A percentile compares a stretch with the other conserved stretches of the same genome.
Conservation (phyloP, 2,888 invertebrate genomes). For the Xestia ashworthii region DNA sequence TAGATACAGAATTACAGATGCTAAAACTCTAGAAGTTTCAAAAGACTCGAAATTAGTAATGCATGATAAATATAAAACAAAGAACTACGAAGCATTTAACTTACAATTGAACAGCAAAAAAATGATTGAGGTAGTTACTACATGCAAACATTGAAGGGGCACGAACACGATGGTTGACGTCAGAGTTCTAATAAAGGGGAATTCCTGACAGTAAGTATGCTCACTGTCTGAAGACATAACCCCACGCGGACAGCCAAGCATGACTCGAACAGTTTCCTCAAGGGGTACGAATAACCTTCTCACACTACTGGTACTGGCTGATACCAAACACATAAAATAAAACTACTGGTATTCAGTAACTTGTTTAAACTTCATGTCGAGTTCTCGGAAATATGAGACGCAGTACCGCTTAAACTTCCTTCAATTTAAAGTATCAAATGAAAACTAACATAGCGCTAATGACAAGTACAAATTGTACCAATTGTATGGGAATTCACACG, state of each 20-base stretch:
- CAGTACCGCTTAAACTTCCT: conserved; percentile 10
- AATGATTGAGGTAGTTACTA: conserved; percentile 22
- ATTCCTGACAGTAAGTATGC: conserved; percentile 8
- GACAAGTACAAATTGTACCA: conserved; percentile 37
- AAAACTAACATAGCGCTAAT: conserved; percentile 31
- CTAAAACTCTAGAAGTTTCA: not conserved
- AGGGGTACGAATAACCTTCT: conserved; percentile 17
- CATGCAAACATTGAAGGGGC: conserved; percentile 13
- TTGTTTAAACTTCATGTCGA: not conserved
- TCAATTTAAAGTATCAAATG: conserved; percentile 25
- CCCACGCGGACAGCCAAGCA: conserved; percentile 1
- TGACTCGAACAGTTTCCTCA: conserved; percentile 13
- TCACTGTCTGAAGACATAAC: not conserved
- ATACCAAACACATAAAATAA: conserved; percentile 20
- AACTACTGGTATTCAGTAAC: conserved; percentile 19
- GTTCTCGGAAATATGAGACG: conserved; percentile 25
- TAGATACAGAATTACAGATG: not conserved
- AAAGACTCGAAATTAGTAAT: not conserved
- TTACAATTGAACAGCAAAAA: conserved; percentile 32
- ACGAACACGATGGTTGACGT: conserved; percentile 27
- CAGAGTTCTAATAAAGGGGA: conserved; percentile 29
- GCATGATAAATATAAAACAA: conserved; percentile 14
- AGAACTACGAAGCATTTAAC: conserved; percentile 1
- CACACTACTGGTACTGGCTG: not conserved
- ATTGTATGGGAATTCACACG: conserved; percentile 51